Conservation (phyloP, 2,797 vertebrate species). For the Onychomys arenicola region DNA sequence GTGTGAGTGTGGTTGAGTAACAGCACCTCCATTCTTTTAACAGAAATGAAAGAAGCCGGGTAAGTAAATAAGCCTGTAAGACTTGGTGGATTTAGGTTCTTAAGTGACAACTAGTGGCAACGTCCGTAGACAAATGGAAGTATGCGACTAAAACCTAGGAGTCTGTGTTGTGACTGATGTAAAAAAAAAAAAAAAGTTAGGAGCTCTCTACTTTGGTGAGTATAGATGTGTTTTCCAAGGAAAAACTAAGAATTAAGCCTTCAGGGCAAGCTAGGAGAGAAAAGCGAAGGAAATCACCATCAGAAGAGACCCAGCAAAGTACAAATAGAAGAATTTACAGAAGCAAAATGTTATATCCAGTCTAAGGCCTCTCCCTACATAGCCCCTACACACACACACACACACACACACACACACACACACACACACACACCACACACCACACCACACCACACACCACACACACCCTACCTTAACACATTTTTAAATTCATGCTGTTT, state of each 20-base stretch:
- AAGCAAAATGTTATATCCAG: neutral
- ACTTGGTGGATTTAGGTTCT: constrained; percentile 42
- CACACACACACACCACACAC: neutral
- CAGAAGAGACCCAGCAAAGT: constrained; percentile 11
- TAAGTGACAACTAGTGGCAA: constrained; percentile 15
- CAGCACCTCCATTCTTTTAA: constrained; percentile 37
- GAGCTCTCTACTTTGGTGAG: neutral
- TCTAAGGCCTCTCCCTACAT: neutral
- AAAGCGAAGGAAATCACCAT: constrained; percentile 27
- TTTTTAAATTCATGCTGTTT: constrained; percentile 14
- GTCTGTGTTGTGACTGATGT: neutral
- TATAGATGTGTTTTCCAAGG: constrained; percentile 18
- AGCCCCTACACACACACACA: neutral
- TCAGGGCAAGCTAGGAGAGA: neutral
- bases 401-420: neutral
- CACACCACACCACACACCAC: neutral
- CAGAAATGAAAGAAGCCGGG: constrained; percentile 51
- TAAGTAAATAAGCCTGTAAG: constrained; percentile 37
- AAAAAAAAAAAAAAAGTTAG: constrained; percentile 38
- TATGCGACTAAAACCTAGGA: constrained; percentile 14
- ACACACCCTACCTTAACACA: neutral
- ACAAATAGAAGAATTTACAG: neutral
- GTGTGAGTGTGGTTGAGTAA: constrained; percentile 39
- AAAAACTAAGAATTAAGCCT: constrained; percentile 46
- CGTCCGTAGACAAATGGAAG: constrained; percentile 18